Evolutionary conservation across 1,140 invertebrate species (phyloP), one percentile per base, ranked within the genome.

Genomic region (Drosophila mauritiana): DNA sequence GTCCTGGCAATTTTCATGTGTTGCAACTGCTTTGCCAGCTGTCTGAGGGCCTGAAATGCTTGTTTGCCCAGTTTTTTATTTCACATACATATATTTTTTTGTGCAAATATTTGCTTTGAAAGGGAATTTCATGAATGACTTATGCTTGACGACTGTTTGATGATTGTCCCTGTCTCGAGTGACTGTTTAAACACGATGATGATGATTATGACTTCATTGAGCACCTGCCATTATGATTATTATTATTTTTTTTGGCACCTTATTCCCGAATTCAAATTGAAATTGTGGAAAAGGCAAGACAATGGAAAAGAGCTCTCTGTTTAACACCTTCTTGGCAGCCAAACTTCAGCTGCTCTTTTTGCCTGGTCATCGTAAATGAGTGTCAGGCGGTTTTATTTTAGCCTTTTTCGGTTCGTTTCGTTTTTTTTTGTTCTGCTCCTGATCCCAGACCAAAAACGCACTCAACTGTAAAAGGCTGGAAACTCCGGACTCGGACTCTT

Each of bases 301-400:
- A 55, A 31, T 52, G 20, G 48, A 39, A 36, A 39, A 25, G 53
- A 81, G 74, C 64, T 55, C 70, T 58, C 79, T 70, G 59, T 61
- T 80, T 88, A 88, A 88, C 83, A 88, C 83, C 84, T 88, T 80
- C 79, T 78, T 65, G 68, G 27, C 61, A 83, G 49, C 80, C 36
- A 37, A 57, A 64, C 80, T 83, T 83, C 83, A 89, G 83, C 84
- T 89, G 80, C 76, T 61, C 31, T 43, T 52, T 68, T 69, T 76
- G 83, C 84, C 72, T 70, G 81, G 83, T 88, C 83, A 88, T 89
- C 63, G 84, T 84, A 88, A 88, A 89, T 88, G 83, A 88, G 84
- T 89, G 80, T 62, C 51, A 54, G 49, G 22, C 64, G 20, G 64
- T 61, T 77, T 67, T 51, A 36, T 64, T 42, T 51, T 79, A 59